phyloP scores from a whole-genome alignment of 2,797 vertebrate species.

The Eptatretus atami region DNA sequence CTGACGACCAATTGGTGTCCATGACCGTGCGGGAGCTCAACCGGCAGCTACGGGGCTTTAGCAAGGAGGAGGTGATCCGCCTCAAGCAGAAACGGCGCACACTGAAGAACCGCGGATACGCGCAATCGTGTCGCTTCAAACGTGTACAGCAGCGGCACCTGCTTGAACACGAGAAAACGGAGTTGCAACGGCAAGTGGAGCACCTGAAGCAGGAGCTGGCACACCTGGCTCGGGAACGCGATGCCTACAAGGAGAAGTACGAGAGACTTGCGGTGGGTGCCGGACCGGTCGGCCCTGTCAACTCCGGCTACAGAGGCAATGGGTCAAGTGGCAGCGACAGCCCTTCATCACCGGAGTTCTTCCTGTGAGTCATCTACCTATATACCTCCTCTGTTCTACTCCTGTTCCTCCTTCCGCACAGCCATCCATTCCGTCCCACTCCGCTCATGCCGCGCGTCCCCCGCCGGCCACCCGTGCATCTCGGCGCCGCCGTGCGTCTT shows the following conservation, averaged over 20 bases:
- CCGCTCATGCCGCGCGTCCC: slow-evolving; percentile 5
- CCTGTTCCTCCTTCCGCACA: no score
- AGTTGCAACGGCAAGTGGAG: slow-evolving; percentile 93
- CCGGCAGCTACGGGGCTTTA: slow-evolving; percentile 88
- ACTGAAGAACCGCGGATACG: slow-evolving; percentile 95
- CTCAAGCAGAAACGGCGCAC: slow-evolving; percentile 97
- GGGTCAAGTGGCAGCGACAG: slow-evolving; percentile 91
- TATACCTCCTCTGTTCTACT: no score
- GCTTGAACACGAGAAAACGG: slow-evolving; percentile 95
- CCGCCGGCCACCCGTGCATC: no score
- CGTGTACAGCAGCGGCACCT: slow-evolving; percentile 96
- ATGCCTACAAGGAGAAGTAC: slow-evolving; percentile 99
- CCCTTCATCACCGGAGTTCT: slow-evolving; percentile 94
- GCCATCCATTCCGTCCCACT: slow-evolving; percentile 8
- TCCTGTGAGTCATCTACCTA: slow-evolving; percentile 48
- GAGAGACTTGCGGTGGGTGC: slow-evolving; percentile 86
- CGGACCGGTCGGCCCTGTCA: neutral
- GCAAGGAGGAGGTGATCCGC: slow-evolving; percentile 96
- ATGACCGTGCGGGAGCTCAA: slow-evolving; percentile 97
- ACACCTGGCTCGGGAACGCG: slow-evolving; percentile 75
- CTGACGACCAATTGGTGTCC: slow-evolving; percentile 88
- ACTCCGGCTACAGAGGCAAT: slow-evolving; percentile 22
- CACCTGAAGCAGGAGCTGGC: slow-evolving; percentile 94
- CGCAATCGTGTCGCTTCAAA: slow-evolving; percentile 93
- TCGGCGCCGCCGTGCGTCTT: slow-evolving; percentile 17